A percentile compares a stretch with the other conserved stretches of the same genome.
phyloP scores from a whole-genome alignment of 2,113 vertebrate genomes.

The Myodes glareolus region DNA sequence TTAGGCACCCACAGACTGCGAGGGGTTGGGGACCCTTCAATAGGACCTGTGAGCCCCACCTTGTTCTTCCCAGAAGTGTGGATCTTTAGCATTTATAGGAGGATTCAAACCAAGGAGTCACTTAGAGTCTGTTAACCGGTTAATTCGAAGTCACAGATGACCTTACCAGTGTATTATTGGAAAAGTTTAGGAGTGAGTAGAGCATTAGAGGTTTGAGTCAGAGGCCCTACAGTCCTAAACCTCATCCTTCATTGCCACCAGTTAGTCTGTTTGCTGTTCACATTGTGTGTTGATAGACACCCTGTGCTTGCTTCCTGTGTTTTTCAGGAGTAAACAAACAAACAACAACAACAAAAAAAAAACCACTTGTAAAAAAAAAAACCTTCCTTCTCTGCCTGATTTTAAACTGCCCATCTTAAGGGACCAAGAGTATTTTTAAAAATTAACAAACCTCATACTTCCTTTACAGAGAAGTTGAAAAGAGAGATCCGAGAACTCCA shows the following conservation, averaged over 20 bases:
- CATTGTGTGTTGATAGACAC: not conserved
- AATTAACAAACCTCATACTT: not conserved
- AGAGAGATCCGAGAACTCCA: not conserved
- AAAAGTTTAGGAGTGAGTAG: not conserved
- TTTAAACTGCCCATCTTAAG: slow-evolving; percentile 18
- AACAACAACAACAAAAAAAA: too few relatives aligned
- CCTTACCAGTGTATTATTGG: not conserved
- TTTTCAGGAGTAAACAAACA: not conserved
- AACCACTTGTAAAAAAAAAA: not conserved
- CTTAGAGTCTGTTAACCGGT: not conserved
- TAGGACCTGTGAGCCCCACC: too few relatives aligned
- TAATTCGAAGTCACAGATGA: not conserved
- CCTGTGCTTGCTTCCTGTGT: not conserved
- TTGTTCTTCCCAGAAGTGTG: not conserved
- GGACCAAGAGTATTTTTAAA: not conserved
- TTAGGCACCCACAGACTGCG: too few relatives aligned
- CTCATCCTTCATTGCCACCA: not conserved
- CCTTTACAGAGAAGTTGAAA: not conserved
- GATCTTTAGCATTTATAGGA: not conserved
- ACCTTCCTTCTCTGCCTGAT: not conserved
- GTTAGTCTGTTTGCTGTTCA: not conserved
- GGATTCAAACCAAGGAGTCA: not conserved
- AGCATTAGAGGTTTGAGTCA: not conserved
- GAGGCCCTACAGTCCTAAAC: not conserved
- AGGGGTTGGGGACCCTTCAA: not conserved